Base-by-base conservation (phyloP, 2,888 invertebrate species). In the Dyspetes luteomarginatus region DNA sequence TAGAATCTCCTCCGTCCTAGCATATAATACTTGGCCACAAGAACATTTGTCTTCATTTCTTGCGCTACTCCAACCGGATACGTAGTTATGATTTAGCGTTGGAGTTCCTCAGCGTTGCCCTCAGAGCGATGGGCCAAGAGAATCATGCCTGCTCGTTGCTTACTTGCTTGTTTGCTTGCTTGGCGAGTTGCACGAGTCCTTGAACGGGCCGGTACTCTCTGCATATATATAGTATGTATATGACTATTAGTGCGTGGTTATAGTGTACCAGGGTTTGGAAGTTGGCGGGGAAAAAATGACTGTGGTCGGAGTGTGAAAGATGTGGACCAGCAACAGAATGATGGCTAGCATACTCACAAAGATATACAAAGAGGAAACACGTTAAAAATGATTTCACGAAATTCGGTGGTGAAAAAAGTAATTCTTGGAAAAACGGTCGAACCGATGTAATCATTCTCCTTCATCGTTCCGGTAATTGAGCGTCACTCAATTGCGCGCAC, bases 1-100 rank as follows among this genome's bases (percentile, higher is more conserved):
- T 36, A 36, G 36, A 7, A 36, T 36, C 36, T 36, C 7, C 36
- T 41, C n/a, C 43, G 56, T 28, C 58, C 58, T 30, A 24, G 19
- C 36, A 48, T 65, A 74, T 26, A 78, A 52, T 58, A 73, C 73
- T 65, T 52, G 71, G 58, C 68, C 73, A 62, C 58, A 50, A 65
- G 77, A 74, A 84, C 89, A 90, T 90, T 90, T 89, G 89, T 90
- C 90, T 90, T 90, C 89, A 89, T 89, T 90, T 88, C 89, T 90
- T 87, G 88, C 86, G 82, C 82, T 80, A 84, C 84, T 88, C 84
- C 85, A 84, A 84, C 87, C 85, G 85, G 84, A 86, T 86, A 86
- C 86, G 85, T 85, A 87, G 87, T 87, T 89, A 88, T 89, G 90
- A 89, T 90, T 90, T 90, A 89, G 84, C 74, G 84, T 50, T 56